Conservation (phyloP, 2,113 vertebrate species). For the Oryzias woworae region DNA sequence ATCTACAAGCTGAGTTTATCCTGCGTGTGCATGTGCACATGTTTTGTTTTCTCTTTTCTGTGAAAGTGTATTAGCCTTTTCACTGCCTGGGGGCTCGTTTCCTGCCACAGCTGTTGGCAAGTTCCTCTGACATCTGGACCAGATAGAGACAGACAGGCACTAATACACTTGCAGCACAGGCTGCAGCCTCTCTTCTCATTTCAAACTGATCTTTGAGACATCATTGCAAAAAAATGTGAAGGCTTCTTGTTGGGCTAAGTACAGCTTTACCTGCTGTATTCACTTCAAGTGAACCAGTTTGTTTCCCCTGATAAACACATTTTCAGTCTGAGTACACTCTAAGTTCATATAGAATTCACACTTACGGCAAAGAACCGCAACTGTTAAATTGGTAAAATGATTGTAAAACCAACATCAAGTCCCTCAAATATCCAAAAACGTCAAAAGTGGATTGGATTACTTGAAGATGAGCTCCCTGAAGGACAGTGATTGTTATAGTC, state of each 20-base stretch:
- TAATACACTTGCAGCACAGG: constrained; percentile 29
- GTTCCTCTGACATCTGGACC: constrained; percentile 73
- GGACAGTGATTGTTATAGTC: no score
- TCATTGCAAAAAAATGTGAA: neutral
- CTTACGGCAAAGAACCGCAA: no score
- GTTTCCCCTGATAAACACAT: no score
- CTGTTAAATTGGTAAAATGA: no score
- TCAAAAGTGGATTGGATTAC: no score
- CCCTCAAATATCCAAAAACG: no score
- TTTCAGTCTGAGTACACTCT: no score
- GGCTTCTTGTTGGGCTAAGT: neutral
- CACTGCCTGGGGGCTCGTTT: constrained; percentile 66
- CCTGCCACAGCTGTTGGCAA: constrained; percentile 71
- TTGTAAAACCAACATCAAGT: no score
- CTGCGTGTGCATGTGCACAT: constrained; percentile 13
- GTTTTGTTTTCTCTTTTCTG: constrained; percentile 47
- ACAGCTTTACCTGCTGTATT: no score
- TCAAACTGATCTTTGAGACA: constrained; percentile 32
- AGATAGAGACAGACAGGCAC: constrained; percentile 51
- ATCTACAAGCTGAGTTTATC: constrained; percentile 8
- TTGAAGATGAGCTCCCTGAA: no score
- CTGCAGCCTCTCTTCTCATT: constrained; percentile 44
- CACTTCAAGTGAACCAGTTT: no score
- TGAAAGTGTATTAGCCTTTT: constrained; percentile 64
- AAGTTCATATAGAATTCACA: no score